Base-by-base conservation (phyloP, 1,140 invertebrate genomes). In the Tetranychus cinnabarinus region DNA sequence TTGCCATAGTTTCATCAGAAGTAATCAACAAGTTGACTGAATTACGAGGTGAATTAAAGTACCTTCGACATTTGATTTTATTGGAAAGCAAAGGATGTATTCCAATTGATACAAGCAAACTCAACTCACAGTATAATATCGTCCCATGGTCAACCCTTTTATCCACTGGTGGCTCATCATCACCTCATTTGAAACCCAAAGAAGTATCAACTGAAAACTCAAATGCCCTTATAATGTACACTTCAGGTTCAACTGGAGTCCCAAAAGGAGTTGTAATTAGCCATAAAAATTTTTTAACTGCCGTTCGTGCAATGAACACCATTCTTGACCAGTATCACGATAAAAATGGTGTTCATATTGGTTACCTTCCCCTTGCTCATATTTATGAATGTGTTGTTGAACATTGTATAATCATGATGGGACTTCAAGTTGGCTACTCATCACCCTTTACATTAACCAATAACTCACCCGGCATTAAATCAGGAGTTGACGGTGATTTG, bases 221-320 rank as follows among this genome's bases (percentile, higher is more conserved):
- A 67, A 82, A 80, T 15, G 88, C 88, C 33, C 88, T 95, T 66
- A 86, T 93, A 45, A 93, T 95, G 89, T 95, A 93, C 75, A 95
- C 90, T 1, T 88, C 85, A 64, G 90, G 90, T 1, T 90, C 87
- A 0, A 95, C 89, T 0, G 90, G 90, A 42, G 81, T 84, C 59
- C 88, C 88, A 0, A 91, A 92, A 66, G 77, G 77, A 61, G 78
- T 79, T 3, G 65, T 78, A 37, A 75, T 79, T 54, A 83, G 86
- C 0, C 92, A 98, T 71, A 79, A 78, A 64, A 97, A 97, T 73
- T 83, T 87, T 8, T 93, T 90, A 71, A 82, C 81, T 42, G 83
- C 88, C 68, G 80, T 81, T 23, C 84, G 88, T 67, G 83, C 87
- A 6, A 95, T 90, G 71, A 82, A 82, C 42, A 83, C 88, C 68